phyloP scores from a whole-genome alignment of 2,888 invertebrate genomes.

The Andricus curvator region DNA sequence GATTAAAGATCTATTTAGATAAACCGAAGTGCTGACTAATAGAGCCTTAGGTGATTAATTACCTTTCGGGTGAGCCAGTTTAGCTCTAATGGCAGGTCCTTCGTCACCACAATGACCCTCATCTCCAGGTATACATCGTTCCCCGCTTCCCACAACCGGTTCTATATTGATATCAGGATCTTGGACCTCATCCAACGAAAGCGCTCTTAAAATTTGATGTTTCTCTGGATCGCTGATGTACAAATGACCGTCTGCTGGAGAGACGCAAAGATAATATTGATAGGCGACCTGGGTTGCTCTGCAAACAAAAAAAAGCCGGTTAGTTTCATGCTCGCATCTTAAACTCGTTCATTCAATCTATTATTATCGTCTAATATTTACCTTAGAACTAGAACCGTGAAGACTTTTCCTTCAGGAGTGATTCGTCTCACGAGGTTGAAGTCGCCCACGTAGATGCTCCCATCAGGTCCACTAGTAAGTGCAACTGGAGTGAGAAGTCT shows the following conservation, averaged over 20 bases:
- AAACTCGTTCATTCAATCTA: neutral
- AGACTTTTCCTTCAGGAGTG: conserved; percentile 93
- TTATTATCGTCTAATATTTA: conserved; percentile 73
- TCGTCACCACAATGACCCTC: conserved; percentile 98
- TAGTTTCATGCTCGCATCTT: neutral
- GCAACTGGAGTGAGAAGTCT: conserved; percentile 95
- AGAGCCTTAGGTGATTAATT: conserved; percentile 43
- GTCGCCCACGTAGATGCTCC: conserved; percentile 97
- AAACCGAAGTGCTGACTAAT: conserved; percentile 37
- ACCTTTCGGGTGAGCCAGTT: conserved; percentile 98
- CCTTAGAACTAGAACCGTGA: conserved; percentile 93
- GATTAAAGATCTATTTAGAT: neutral
- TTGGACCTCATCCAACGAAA: conserved; percentile 88
- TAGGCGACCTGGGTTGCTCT: conserved; percentile 97
- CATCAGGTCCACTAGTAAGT: conserved; percentile 96
- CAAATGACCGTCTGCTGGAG: conserved; percentile 96
- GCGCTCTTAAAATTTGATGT: conserved; percentile 91
- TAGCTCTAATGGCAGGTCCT: conserved; percentile 92
- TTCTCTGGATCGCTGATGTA: conserved; percentile 98
- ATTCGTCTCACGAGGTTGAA: conserved; percentile 96
- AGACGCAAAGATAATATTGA: conserved; percentile 97
- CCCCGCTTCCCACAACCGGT: conserved; percentile 93
- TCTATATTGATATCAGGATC: conserved; percentile 92
- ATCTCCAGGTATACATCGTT: conserved; percentile 96
- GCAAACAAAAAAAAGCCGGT: conserved; percentile 70